Conservation (phyloP, 1,140 invertebrate genomes). For the Drosophila simulans region DNA sequence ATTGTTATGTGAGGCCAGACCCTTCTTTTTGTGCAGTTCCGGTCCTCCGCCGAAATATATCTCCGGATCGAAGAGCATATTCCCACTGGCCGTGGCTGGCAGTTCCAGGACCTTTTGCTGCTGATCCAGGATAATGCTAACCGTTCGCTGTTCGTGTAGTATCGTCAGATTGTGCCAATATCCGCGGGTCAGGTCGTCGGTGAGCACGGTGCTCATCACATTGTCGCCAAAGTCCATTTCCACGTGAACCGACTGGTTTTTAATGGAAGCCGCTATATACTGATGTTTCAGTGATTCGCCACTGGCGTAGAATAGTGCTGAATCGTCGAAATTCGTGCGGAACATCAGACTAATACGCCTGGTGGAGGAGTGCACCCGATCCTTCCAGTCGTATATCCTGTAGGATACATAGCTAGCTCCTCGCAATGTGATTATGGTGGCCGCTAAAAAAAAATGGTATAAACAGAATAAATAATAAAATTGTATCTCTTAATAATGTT, state of each 20-base stretch:
- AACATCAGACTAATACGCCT: slow-evolving; percentile 95
- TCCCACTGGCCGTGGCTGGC: slow-evolving; percentile 88
- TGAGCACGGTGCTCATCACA: slow-evolving; percentile 88
- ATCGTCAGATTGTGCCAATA: slow-evolving; percentile 96
- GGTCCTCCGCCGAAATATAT: slow-evolving; percentile 96
- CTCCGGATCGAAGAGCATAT: slow-evolving; percentile 96
- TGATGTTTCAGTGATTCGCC: slow-evolving; percentile 93
- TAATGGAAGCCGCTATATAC: slow-evolving; percentile 92
- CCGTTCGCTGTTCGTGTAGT: slow-evolving; percentile 89
- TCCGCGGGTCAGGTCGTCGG: slow-evolving; percentile 89
- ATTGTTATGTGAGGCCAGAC: slow-evolving; percentile 90
- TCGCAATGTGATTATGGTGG: slow-evolving; percentile 93
- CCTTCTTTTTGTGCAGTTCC: slow-evolving; percentile 91
- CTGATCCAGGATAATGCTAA: slow-evolving; percentile 91
- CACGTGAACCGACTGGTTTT: slow-evolving; percentile 91
- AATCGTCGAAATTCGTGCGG: slow-evolving; percentile 94
- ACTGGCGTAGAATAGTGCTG: slow-evolving; percentile 93
- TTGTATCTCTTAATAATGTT: too few relatives aligned
- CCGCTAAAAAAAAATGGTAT: slow-evolving; percentile 86
- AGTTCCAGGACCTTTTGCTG: slow-evolving; percentile 89
- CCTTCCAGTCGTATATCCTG: slow-evolving; percentile 96
- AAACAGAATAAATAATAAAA: not conserved
- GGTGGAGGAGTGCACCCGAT: slow-evolving; percentile 93
- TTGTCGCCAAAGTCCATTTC: slow-evolving; percentile 94
- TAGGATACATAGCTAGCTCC: slow-evolving; percentile 97